phyloP scores from a whole-genome alignment of 2,888 invertebrate genomes.

The Drosophila helvetica region DNA sequence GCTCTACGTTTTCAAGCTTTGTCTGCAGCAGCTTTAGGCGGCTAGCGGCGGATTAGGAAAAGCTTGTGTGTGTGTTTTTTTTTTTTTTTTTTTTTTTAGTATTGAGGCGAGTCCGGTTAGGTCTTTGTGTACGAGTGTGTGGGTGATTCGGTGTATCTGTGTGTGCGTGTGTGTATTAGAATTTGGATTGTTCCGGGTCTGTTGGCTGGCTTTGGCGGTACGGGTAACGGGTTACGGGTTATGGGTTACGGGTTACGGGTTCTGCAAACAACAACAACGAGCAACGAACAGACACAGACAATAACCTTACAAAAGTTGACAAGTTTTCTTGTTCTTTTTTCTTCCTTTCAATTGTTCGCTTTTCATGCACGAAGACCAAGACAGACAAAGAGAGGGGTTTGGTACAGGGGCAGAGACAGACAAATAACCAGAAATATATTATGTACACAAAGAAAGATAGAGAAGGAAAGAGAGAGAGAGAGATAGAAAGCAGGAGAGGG shows the following conservation, averaged over 20 bases:
- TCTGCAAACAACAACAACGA: constrained; percentile 57
- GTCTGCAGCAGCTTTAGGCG: neutral
- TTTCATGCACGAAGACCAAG: constrained; percentile 54
- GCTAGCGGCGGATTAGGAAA: neutral
- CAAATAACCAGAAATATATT: constrained; percentile 24
- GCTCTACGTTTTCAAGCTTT: neutral
- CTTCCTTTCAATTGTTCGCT: constrained; percentile 22
- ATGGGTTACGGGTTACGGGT: constrained; percentile 10
- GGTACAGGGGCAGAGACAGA: constrained; percentile 22
- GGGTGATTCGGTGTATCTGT: neutral
- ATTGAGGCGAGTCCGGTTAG: neutral
- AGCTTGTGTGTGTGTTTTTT: neutral
- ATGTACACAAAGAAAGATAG: constrained; percentile 7
- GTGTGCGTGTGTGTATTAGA: neutral
- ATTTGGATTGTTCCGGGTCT: neutral
- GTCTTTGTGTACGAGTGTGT: neutral
- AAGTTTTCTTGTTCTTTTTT: constrained; percentile 9
- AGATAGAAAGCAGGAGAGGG: constrained; percentile 18
- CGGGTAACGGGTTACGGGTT: constrained; percentile 4
- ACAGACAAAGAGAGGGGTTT: constrained; percentile 19
- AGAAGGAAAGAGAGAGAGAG: constrained; percentile 3
- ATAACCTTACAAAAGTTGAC: constrained; percentile 33
- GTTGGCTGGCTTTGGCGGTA: neutral
- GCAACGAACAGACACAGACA: constrained; percentile 49
- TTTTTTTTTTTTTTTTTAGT: neutral